Conservation (phyloP, 2,113 vertebrate species). For the Gymnorhina tibicen region DNA sequence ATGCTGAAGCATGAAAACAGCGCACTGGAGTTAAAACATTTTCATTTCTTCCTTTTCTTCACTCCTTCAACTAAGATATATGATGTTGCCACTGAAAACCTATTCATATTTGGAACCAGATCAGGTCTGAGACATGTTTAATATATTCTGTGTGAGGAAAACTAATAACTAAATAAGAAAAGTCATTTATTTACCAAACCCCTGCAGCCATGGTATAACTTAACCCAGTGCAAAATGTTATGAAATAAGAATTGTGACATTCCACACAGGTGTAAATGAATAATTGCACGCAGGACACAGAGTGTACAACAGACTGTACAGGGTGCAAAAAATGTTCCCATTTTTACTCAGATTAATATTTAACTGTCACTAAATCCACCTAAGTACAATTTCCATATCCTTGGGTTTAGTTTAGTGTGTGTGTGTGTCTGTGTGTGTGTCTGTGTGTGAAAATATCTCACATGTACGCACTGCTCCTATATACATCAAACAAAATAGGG, state of each 20-base stretch:
- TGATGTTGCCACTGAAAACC: neutral
- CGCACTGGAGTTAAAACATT: neutral
- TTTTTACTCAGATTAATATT: neutral
- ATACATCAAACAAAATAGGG: neutral
- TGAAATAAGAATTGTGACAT: neutral
- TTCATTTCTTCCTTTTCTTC: neutral
- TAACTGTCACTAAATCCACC: neutral
- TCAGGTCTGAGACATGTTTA: neutral
- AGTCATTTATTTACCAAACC: neutral
- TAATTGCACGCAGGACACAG: neutral
- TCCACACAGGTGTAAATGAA: neutral
- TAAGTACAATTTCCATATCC: neutral
- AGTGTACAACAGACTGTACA: neutral
- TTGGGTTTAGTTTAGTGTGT: neutral
- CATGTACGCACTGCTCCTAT: neutral
- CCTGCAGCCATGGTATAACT: neutral
- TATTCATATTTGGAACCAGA: neutral
- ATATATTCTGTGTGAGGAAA: neutral
- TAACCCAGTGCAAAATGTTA: neutral
- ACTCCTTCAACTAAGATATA: neutral
- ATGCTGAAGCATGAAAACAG: neutral
- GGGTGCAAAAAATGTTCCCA: neutral
- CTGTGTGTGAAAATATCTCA: neutral
- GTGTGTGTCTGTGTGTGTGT: neutral
- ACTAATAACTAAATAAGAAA: slow-evolving; percentile 20